Evolutionary conservation across 1,140 invertebrate species (phyloP).

Genomic region (Adoxophyes honmai): DNA sequence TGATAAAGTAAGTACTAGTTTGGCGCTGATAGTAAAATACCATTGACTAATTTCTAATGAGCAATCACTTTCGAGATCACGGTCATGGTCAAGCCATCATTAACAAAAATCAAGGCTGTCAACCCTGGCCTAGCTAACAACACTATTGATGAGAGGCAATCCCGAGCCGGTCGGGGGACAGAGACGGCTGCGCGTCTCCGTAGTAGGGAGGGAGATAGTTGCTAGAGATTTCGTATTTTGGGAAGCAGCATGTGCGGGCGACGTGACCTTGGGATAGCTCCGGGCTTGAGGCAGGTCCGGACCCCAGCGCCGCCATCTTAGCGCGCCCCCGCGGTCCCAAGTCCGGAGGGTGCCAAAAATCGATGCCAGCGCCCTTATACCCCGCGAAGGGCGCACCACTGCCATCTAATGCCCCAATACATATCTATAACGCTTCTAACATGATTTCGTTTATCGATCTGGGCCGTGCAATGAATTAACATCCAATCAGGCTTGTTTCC

Average conservation of each 20-base stretch:
- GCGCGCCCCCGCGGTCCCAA: conserved; percentile 43
- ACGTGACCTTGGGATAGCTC: conserved; percentile 60
- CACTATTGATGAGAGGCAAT: conserved; percentile 53
- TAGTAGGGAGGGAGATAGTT: conserved; percentile 31
- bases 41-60: no score
- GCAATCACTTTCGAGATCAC: background rate
- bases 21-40: no score
- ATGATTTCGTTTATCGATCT: conserved; percentile 1
- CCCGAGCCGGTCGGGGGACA: conserved; percentile 35
- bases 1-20: no score
- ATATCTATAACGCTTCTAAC: conserved; percentile 20
- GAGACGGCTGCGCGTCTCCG: background rate
- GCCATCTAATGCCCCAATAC: conserved; percentile 29
- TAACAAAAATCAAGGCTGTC: conserved; percentile 16
- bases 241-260: conserved; percentile 41
- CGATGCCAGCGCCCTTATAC: conserved; percentile 58
- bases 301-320: conserved; percentile 52
- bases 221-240: conserved; percentile 65
- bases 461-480: background rate
- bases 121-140: conserved; percentile 39
- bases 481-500: no score
- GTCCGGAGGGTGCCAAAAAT: conserved; percentile 67
- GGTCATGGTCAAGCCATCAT: background rate
- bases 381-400: conserved; percentile 42
- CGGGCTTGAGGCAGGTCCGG: conserved; percentile 66